Evolutionary conservation across 2,113 vertebrate genomes (phyloP), one percentile per base, ranked within the genome.

Genomic region (Pleuronectes platessa): DNA sequence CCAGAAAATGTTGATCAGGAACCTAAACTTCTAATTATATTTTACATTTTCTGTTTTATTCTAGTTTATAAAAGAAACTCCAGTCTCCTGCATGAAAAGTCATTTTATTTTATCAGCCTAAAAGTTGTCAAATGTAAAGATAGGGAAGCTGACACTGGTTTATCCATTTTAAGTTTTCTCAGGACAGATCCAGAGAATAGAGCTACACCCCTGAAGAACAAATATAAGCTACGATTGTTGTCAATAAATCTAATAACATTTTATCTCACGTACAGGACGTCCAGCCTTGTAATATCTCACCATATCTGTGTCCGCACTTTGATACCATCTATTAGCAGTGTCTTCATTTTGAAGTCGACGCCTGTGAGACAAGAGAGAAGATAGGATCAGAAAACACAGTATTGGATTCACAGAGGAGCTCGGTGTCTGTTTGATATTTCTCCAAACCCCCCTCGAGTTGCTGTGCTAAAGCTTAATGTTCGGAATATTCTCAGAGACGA

Each of bases 311-410:
- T 94, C 72, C 95, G 90, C 6, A 95, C 95, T 93, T 95, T 95
- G 85, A 95, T 90, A 72, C 95, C 95, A 82, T 95, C 94, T 78
- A 95, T 94, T 79, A 93, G 83, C 17, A 95, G 88, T 0, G 95
- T 95, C 89, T 95, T 95, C 95, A 95, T 95, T 92, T 95, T 95
- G 87, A 95, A 95, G 89, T 95, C 95, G 10, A 95, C 93, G 42
- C 95, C 95, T 95, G 85, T 1, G 82, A 26, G 21, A 84, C 45
- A 85, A 80, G 51, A 74, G 47, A 51, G 17, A 51, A 76, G 18
- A 78, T 15, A 26, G 0, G n/a, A 64, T 82, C 8, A 79, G 62
- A 23, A 62, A 45, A 63, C 23, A 31, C 18, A 62, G 27, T 11
- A 77, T 54, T 14, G 26, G 45, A 47, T 14, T 47, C 45, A 47